phyloP scores from a whole-genome alignment of 2,113 vertebrate genomes.

The Ciconia boyciana region DNA sequence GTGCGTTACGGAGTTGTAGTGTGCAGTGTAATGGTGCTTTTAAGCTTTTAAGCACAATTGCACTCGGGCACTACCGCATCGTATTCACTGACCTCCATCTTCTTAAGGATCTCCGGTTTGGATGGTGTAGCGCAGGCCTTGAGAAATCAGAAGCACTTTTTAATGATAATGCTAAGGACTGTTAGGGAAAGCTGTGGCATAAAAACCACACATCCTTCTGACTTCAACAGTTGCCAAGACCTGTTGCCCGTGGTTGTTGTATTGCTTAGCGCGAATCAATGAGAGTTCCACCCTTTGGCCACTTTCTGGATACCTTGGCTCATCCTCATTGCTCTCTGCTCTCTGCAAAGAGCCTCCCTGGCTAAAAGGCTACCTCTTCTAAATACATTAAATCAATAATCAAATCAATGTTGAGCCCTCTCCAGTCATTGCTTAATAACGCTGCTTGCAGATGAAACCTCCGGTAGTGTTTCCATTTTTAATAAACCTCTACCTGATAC shows the following conservation, averaged over 20 bases:
- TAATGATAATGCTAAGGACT: neutral
- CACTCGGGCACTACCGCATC: neutral
- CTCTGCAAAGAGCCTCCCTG: constrained; percentile 23
- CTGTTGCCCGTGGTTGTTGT: constrained; percentile 15
- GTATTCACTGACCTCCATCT: neutral
- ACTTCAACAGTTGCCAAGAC: neutral
- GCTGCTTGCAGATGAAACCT: constrained; percentile 23
- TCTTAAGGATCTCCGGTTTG: neutral
- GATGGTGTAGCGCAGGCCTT: neutral
- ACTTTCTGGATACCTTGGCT: constrained; percentile 8
- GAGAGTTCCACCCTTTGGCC: constrained; percentile 18
- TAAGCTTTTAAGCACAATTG: neutral
- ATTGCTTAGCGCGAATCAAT: constrained; percentile 36
- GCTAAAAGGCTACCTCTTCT: constrained; percentile 43
- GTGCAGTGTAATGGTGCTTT: neutral
- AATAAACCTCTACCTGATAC: constrained; percentile 37
- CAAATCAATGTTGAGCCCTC: constrained; percentile 45
- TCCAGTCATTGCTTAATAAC: constrained; percentile 61
- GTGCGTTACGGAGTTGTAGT: neutral
- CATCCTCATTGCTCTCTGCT: neutral
- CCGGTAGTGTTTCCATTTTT: constrained; percentile 26
- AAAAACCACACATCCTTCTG: neutral
- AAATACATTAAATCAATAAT: constrained; percentile 64
- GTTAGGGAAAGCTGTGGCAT: neutral
- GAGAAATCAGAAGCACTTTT: neutral